Evolutionary conservation across 2,797 vertebrate genomes (phyloP), one percentile per base, ranked within the genome.

Genomic region (Coregonus ussuriensis): DNA sequence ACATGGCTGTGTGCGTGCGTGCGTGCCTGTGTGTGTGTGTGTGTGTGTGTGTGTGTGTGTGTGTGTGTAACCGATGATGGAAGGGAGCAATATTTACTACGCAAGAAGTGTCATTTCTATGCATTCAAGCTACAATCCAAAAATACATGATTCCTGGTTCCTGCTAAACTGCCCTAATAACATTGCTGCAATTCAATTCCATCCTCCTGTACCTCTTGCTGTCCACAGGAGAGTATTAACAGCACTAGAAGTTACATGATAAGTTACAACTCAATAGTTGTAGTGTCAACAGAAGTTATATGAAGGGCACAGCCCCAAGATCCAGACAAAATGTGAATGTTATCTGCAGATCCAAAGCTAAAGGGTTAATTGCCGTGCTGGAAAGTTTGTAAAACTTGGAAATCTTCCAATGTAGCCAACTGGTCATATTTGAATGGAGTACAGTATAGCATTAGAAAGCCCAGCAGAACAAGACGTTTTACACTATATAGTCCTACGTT

Each of bases 1-100:
- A 78, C 76, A 79, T 52, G 6, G 67, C 47, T 41, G 41, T 35
- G 16, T 31, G 69, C 70, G 41, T 75, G 66, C 3, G 31, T 31
- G 31, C 3, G 31, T 31, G 31, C 2, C 1, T 31, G 31, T 31
- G 31, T 31, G 31, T 31, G 31, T 1, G 31, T 31, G 31, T 31
- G 31, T 31, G 31, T 31, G 31, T 31, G 31, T 31, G 31, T 1
- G 31, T 31, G 31, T 1, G 31, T 31, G 31, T 1, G 31, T 31
- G 31, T 33, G 31, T 33, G 31, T 33, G 31, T 16, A 35, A 21
- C 21, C 65, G 15, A 67, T 6, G 13, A 11, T 25, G 21, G 62
- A 13, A 25, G 4, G 25, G 25, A 25, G 25, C 62, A 21, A 21
- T 65, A 65, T 11, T 65, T 25, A 31, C 25, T 25, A 65, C 4